Base-by-base conservation (phyloP, 2,797 vertebrate genomes). In the Rhodeus uyekii region DNA sequence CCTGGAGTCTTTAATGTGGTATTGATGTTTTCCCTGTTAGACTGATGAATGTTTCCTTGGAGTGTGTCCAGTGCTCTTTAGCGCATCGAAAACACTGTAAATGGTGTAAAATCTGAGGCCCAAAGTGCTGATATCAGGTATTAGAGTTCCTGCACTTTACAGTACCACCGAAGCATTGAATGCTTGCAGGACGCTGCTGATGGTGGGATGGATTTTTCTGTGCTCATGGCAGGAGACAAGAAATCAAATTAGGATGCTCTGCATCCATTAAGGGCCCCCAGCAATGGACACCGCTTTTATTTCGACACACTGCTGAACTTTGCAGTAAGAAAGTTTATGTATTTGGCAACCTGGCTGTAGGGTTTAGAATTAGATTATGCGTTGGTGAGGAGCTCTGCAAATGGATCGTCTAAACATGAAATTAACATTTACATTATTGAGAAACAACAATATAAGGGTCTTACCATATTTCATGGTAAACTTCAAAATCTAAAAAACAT, bases 321-420 rank as follows among this genome's bases (percentile, higher is more conserved):
- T 65, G 81, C 78, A 85, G 46, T 83, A 83, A 79, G 8, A 32
- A 34, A 65, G 58, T 76, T 78, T 78, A 34, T n/a, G 80, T 65
- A 42, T 36, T 19, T 32, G 50, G 58, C 24, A 82, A 58, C 73
- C 60, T 63, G 69, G 74, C 39, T 29, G 80, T 32, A 24, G 36
- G 58, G 48, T 65, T 85, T 74, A n/a, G n/a, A n/a, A n/a, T n/a
- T 42, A n/a, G 81, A 78, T 80, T 64, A 84, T 65, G 71, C 64
- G 34, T 18, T 55, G 27, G 46, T 39, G 58, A 55, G 79, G 36
- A 60, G 55, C 50, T 13, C 18, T 75, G 34, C 55, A 61, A 77
- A 87, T 75, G 72, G 61, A 83, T 85, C 81, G 36, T 39, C 74
- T 50, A 75, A 22, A 78, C 24, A 65, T 83, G 69, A 65, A 73